Percentiles rank a stretch among this genome's conserved stretches.
These are phyloP conservation scores for Chrysina gloriosa DNA, from an alignment of 2,888 invertebrate genomes.

Conservation along the genomic window DNA sequence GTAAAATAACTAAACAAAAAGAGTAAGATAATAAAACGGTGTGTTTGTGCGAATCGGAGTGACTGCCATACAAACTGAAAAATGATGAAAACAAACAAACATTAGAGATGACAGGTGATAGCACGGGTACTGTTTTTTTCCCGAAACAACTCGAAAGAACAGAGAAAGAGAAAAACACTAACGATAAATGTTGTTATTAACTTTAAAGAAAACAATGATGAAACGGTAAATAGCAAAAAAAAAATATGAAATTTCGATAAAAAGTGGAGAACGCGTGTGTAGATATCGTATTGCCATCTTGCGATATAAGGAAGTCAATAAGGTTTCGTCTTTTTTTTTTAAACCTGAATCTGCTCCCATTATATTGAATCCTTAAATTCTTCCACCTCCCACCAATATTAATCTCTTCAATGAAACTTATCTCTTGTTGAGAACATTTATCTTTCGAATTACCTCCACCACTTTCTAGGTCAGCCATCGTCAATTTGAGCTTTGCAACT, in stretches of 20 bases:
- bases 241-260: constrained; percentile 18
- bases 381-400: no score
- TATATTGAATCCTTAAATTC: no score
- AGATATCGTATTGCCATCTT: constrained; percentile 13
- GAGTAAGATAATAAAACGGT: constrained; percentile 51
- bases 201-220: not conserved
- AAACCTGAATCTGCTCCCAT: no score
- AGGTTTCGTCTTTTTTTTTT: no score
- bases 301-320: no score
- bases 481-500: no score
- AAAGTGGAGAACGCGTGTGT: constrained; percentile 35
- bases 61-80: constrained; percentile 42
- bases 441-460: no score
- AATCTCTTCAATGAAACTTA: no score
- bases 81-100: not conserved
- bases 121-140: constrained; percentile 59
- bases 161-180: not conserved
- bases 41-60: constrained; percentile 55
- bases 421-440: no score
- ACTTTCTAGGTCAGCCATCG: no score
- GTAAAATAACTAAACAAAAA: constrained; percentile 18
- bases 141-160: constrained; percentile 17
- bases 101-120: constrained; percentile 61
- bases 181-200: not conserved
- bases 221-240: constrained; percentile 22